Conservation (phyloP, 2,113 vertebrate species). For the Gallinago paraguaiae region DNA sequence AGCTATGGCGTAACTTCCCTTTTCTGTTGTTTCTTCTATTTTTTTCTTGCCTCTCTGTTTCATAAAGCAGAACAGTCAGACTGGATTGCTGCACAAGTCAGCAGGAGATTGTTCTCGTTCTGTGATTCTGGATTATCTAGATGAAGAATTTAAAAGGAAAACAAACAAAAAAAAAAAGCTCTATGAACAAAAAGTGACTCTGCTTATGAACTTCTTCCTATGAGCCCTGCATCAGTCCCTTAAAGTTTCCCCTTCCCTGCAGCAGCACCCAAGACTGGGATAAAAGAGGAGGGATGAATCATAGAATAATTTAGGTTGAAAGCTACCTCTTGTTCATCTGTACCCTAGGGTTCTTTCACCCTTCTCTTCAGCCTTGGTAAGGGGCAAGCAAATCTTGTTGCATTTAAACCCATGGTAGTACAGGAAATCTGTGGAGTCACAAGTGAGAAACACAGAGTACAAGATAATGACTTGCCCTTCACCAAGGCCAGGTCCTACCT, state of each 20-base stretch:
- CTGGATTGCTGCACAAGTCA: background rate
- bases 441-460: background rate
- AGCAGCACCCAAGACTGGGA: background rate
- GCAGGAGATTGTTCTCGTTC: background rate
- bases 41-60: background rate
- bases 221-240: background rate
- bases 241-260: background rate
- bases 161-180: background rate
- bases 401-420: background rate
- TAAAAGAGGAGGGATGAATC: background rate
- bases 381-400: background rate
- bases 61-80: background rate
- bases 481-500: background rate
- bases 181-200: background rate
- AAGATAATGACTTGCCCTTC: background rate
- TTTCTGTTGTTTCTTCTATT: background rate
- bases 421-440: background rate
- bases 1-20: background rate
- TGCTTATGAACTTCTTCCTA: background rate
- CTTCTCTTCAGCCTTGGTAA: background rate
- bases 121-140: background rate
- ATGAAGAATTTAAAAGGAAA: background rate
- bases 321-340: background rate
- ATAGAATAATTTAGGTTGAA: background rate
- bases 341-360: background rate